These are phyloP conservation scores for Stomatorhinus ivindoensis DNA, from an alignment of 2,113 vertebrate species.

Conservation along the genomic window DNA sequence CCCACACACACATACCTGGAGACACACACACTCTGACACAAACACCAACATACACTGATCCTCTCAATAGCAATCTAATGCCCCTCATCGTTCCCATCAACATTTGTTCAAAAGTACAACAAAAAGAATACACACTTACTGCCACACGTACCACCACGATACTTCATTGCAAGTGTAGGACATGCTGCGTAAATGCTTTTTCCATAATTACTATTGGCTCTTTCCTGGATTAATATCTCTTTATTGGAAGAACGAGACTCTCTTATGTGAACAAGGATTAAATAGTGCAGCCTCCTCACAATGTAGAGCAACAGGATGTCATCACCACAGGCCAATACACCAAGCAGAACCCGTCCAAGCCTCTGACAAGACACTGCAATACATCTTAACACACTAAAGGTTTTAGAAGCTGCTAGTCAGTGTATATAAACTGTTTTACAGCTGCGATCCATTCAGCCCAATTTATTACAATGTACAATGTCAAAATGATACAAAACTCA, in stretches of 20 bases:
- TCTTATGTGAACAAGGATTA: background rate
- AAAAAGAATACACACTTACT: background rate
- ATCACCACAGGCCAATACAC: background rate
- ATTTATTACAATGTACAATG: background rate
- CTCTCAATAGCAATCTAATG: background rate
- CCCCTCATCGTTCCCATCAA: background rate
- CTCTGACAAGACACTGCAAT: background rate
- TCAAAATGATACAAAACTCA: background rate
- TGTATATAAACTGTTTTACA: background rate
- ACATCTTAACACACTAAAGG: background rate
- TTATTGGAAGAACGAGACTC: background rate
- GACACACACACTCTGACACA: conserved; percentile 2
- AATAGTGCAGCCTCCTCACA: background rate
- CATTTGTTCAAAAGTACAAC: background rate
- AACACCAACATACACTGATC: background rate
- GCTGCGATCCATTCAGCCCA: background rate
- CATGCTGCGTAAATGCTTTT: background rate
- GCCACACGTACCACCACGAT: background rate
- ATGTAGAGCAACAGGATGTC: background rate
- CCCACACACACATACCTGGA: background rate
- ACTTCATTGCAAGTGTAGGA: background rate
- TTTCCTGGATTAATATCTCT: background rate
- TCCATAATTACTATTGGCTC: background rate
- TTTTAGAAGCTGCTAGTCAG: background rate
- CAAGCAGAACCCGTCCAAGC: background rate